Evolutionary conservation across 2,113 vertebrate genomes (phyloP).

Genomic region (Microcebus lehilahytsara): DNA sequence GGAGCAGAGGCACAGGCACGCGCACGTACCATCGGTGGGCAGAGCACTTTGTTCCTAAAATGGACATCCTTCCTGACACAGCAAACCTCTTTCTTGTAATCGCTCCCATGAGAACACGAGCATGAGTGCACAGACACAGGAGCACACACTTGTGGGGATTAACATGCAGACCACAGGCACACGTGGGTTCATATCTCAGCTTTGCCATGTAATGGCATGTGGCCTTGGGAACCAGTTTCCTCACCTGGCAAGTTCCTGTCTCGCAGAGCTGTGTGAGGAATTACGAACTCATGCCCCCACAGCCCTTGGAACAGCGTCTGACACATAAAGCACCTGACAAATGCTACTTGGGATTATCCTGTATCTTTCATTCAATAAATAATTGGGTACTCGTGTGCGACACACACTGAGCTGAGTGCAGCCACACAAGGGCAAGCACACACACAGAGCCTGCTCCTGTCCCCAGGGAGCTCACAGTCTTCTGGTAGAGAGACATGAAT

Average conservation of each 20-base stretch:
- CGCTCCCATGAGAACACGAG: not conserved
- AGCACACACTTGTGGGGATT: accelerated
- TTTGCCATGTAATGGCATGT: not conserved
- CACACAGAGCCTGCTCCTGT: not conserved
- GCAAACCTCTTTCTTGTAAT: not conserved
- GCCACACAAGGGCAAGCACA: not conserved
- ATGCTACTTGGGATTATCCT: not conserved
- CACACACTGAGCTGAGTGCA: not conserved
- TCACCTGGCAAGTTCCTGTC: not conserved
- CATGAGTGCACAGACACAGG: too few relatives aligned
- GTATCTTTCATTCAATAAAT: not conserved
- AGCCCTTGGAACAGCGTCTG: not conserved
- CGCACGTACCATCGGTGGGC: too few relatives aligned
- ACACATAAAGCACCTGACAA: not conserved
- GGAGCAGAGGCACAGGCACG: accelerated
- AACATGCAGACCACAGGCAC: not conserved
- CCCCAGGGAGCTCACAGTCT: not conserved
- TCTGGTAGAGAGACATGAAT: not conserved
- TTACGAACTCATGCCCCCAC: not conserved
- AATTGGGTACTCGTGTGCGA: not conserved
- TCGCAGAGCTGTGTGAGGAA: not conserved
- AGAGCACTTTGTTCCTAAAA: not conserved
- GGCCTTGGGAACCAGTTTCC: not conserved
- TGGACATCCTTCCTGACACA: not conserved
- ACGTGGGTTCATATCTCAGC: not conserved